Base-by-base conservation (phyloP, 2,888 invertebrate genomes). In the Apodemia hepburni region DNA sequence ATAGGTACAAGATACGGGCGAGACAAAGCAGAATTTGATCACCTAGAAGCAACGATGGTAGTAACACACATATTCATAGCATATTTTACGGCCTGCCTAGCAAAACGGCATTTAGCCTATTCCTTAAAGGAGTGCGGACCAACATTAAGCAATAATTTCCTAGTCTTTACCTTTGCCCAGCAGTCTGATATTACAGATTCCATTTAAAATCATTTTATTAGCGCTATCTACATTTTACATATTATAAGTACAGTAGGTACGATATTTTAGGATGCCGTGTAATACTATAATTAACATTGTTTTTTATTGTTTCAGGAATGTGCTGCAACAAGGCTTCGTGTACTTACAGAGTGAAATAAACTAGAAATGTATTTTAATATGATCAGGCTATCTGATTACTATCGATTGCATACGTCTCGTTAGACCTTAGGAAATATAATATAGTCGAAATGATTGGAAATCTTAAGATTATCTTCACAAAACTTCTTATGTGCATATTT, bases 311-410 rank as follows among this genome's bases (percentile, higher is more conserved):
- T 87, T 60, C 86, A 87, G 87, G 80, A 80, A 82, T 73, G 63
- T 68, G 70, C 70, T 69, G 54, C 67, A 68, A 66, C 49, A 66
- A 62, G 15, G 18, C 35, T 47, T 33, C 45, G 33, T 27, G 47
- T 27, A 58, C 33, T 58, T 49, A 42, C 58, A 45, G 60, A 63
- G 61, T 59, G 15, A 59, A 64, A 71, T 76, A 71, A 69, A 73
- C 72, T 72, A 83, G 88, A 86, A 81, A 91, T 91, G 91, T 85
- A 82, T 85, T 85, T 81, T 78, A 84, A 86, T 74, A 85, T 87
- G 47, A 87, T 89, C 67, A 86, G 84, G 70, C 75, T 87, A 66
- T 87, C 86, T 66, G 87, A 91, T 73, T 87, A 84, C 72, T 86
- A 85, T 73, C 84, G 85, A 81, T 85, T 88, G 77, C 70, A 76